Conservation (phyloP, 1,140 invertebrate genomes). For the Drosophila truncata region DNA sequence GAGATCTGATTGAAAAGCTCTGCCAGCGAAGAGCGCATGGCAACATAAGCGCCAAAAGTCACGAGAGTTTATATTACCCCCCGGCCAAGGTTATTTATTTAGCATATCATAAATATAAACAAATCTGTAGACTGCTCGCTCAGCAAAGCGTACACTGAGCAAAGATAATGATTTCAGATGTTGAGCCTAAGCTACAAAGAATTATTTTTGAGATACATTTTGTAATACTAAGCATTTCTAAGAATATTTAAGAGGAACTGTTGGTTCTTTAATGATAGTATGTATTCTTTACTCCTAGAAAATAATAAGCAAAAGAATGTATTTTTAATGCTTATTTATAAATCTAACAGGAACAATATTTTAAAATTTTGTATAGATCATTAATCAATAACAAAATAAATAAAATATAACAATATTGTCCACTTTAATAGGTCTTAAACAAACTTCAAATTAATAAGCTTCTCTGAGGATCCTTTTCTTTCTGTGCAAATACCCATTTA, state of each 20-base stretch:
- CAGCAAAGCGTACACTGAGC: slow-evolving; percentile 16
- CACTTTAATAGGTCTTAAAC: background rate
- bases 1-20: slow-evolving; percentile 52
- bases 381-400: too few species aligned
- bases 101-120: slow-evolving; percentile 45
- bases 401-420: too few species aligned
- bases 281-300: background rate
- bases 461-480: background rate
- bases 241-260: background rate
- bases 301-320: background rate
- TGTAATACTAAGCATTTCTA: background rate
- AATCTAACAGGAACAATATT: background rate
- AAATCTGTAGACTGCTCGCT: slow-evolving; percentile 31
- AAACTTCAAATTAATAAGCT: too few species aligned
- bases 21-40: slow-evolving; percentile 16
- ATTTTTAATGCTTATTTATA: background rate
- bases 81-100: slow-evolving; percentile 63
- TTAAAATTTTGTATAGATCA: background rate
- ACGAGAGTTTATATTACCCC: slow-evolving; percentile 67
- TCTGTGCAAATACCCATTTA: background rate
- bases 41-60: slow-evolving; percentile 66
- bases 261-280: background rate
- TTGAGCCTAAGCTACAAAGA: background rate
- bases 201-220: background rate
- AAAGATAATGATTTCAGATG: background rate